Conservation (phyloP, 2,888 invertebrate genomes). For the Ectobius pallidus region DNA sequence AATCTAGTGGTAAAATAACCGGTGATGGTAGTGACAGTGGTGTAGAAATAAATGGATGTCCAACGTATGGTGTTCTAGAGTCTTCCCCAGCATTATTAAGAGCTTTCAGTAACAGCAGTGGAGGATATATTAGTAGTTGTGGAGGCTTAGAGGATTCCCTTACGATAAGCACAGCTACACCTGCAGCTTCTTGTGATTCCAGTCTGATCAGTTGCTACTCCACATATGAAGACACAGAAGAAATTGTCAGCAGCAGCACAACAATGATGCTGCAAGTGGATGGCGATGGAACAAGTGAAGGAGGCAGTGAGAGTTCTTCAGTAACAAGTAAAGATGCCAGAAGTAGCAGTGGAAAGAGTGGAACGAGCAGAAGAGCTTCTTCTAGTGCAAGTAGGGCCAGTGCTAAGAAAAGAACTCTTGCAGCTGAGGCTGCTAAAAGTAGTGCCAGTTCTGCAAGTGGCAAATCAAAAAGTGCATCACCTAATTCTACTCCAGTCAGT, state of each 20-base stretch:
- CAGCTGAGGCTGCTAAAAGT: not conserved
- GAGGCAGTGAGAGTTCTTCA: constrained; percentile 81
- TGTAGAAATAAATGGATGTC: constrained; percentile 65
- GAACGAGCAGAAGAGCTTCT: not conserved
- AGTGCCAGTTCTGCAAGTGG: not conserved
- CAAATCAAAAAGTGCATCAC: not conserved
- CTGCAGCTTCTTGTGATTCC: constrained; percentile 74
- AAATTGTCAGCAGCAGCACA: constrained; percentile 42
- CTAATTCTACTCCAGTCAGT: not conserved
- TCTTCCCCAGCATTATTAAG: constrained; percentile 55
- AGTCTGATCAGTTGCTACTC: constrained; percentile 80
- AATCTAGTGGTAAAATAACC: not conserved
- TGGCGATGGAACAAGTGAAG: constrained; percentile 67
- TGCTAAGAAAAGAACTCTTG: not conserved
- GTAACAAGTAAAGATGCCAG: constrained; percentile 59
- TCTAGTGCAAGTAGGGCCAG: not conserved
- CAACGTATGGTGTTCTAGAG: constrained; percentile 54
- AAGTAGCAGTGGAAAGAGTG: not conserved
- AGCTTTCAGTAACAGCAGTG: constrained; percentile 64
- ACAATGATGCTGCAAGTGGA: constrained; percentile 46
- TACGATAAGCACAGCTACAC: constrained; percentile 12
- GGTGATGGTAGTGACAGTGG: constrained; percentile 82
- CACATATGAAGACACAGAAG: constrained; percentile 65
- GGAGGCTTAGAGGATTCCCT: constrained; percentile 58
- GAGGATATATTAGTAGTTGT: constrained; percentile 69